These are phyloP conservation scores for Semnopithecus entellus DNA, from an alignment of 2,113 vertebrate genomes.

Conservation along the genomic window DNA sequence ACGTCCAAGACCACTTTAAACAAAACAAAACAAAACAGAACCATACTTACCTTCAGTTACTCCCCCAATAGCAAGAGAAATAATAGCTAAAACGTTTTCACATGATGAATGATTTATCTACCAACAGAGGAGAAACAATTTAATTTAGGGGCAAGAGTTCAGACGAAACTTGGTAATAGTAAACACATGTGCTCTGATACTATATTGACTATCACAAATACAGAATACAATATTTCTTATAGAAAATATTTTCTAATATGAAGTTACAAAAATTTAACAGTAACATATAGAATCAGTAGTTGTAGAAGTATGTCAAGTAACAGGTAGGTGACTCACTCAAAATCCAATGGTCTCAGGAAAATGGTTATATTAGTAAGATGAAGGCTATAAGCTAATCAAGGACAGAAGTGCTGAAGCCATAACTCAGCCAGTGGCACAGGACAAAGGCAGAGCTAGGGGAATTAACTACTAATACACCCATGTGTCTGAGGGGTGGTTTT, in stretches of 20 bases:
- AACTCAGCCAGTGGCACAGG: background rate
- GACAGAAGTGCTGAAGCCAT: background rate
- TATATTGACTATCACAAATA: conserved; percentile 20
- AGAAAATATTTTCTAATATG: conserved; percentile 27
- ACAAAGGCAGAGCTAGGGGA: background rate
- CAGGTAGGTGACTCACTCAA: conserved; percentile 9
- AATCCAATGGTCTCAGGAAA: background rate
- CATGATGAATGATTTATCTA: conserved; percentile 92
- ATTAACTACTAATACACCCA: background rate
- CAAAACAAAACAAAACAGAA: conserved; percentile 25
- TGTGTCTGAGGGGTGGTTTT: background rate
- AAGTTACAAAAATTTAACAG: conserved; percentile 26
- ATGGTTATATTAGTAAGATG: background rate
- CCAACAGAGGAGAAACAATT: conserved; percentile 71
- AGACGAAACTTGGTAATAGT: conserved; percentile 28
- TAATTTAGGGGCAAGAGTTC: conserved; percentile 38
- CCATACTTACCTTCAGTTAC: conserved; percentile 93
- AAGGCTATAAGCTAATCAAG: background rate
- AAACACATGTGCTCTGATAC: conserved; percentile 35
- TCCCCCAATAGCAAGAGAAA: conserved; percentile 95
- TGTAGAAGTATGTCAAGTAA: background rate
- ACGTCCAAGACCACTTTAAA: background rate
- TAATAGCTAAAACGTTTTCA: conserved; percentile 95
- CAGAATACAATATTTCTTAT: background rate
- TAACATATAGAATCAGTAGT: background rate